phyloP scores from a whole-genome alignment of 1,140 invertebrate genomes.

The Nasonia vitripennis region DNA sequence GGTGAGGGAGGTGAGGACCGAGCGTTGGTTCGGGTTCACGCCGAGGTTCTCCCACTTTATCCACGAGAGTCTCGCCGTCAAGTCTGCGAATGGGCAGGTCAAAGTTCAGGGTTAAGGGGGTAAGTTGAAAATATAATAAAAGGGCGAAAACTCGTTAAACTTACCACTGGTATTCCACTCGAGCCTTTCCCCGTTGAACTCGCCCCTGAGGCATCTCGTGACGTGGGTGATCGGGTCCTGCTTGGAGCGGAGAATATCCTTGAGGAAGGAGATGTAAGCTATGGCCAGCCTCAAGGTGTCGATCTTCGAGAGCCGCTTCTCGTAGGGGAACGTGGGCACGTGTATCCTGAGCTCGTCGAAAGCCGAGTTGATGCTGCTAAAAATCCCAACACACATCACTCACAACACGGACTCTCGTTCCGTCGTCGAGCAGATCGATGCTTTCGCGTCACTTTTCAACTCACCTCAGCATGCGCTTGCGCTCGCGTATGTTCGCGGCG shows the following conservation, averaged over 20 bases:
- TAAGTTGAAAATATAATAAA: too few species aligned
- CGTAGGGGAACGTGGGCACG: constrained; percentile 98
- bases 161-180: constrained; percentile 98
- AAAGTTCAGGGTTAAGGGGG: too few species aligned
- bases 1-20: constrained; percentile 86
- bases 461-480: constrained; percentile 97
- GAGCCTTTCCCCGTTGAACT: constrained; percentile 89
- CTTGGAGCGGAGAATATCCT: constrained; percentile 92
- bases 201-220: constrained; percentile 91
- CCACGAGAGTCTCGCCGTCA: constrained; percentile 97
- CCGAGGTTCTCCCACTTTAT: constrained; percentile 99
- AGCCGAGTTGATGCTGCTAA: constrained; percentile 98
- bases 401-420: background rate
- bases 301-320: constrained; percentile 97
- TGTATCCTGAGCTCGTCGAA: constrained; percentile 96
- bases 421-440: background rate
- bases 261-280: constrained; percentile 95
- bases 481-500: constrained; percentile 94
- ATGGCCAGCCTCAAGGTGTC: constrained; percentile 97
- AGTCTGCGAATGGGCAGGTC: constrained; percentile 81
- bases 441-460: constrained; percentile 58
- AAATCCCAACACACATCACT: constrained; percentile 70
- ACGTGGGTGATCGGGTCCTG: constrained; percentile 95
- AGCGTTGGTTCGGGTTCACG: constrained; percentile 90
- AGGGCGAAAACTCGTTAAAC: background rate